Percentiles rank a stretch among this genome's conserved stretches.
phyloP scores from a whole-genome alignment of 2,113 vertebrate species.

The Amblyopsis rosae region DNA sequence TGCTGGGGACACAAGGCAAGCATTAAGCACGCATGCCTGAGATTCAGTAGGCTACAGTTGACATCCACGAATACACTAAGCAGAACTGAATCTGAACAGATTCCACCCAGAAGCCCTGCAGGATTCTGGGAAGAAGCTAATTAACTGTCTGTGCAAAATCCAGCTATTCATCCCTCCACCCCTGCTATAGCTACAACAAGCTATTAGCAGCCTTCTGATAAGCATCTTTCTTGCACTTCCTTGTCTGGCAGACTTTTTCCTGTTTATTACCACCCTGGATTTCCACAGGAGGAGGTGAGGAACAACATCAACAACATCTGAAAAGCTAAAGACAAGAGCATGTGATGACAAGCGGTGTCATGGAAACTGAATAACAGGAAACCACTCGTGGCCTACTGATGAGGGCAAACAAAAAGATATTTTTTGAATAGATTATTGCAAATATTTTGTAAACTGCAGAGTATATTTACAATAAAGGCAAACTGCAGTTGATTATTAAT shows the following conservation, averaged over 20 bases:
- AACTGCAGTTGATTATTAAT: too few species aligned
- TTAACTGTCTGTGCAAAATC: too few species aligned
- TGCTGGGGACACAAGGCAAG: slow-evolving; percentile 53
- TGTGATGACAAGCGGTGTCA: not conserved
- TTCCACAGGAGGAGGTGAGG: slow-evolving; percentile 38
- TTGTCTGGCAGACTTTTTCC: slow-evolving; percentile 51
- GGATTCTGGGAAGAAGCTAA: too few species aligned
- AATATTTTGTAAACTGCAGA: not conserved
- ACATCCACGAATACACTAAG: too few species aligned
- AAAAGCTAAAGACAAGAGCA: slow-evolving; percentile 13
- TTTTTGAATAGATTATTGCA: not conserved
- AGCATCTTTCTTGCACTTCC: slow-evolving; percentile 62
- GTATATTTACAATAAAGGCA: not conserved
- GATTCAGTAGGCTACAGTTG: not conserved
- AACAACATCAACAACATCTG: slow-evolving; percentile 41
- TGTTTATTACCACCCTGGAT: slow-evolving; percentile 63
- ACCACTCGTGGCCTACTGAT: not conserved
- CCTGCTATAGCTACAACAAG: too few species aligned
- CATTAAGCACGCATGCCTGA: slow-evolving; percentile 9
- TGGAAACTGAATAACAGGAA: slow-evolving; percentile 33
- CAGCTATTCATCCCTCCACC: too few species aligned
- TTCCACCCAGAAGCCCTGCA: too few species aligned
- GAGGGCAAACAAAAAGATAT: slow-evolving; percentile 1
- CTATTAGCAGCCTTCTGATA: slow-evolving; percentile 57
- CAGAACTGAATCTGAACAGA: too few species aligned